Evolutionary conservation across 64 coral and sea anemone genomes (phyloP), one percentile per base, ranked within the genome.

Genomic region (Montipora cactus): DNA sequence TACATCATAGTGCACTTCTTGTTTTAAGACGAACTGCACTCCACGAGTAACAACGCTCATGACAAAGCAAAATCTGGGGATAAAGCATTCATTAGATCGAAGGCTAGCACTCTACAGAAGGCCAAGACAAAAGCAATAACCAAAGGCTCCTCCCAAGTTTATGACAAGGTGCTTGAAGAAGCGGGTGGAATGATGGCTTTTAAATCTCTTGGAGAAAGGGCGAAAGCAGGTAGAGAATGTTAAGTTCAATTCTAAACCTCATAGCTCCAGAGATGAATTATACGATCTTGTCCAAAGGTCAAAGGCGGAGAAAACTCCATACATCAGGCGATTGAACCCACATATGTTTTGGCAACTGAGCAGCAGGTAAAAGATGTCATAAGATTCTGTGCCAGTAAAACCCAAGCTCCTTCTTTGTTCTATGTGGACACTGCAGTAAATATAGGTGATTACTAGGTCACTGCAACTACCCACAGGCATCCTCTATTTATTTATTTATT

Each of bases 361-460:
- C 62, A 80, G 7, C 92, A 83, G 79, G 61, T 89, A 3, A 57
- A 53, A 22, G 92, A 94, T 88, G 44, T 94, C 6, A 58, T 46
- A 28, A 77, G 66, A 77, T 94, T 94, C 87, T 82, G 92, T 57
- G 78, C 75, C 15, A 78, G 61, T 55, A 10, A 48, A 8, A 50
- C 15, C 49, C 81, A 73, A 52, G 46, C 66, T 44, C 75, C 64
- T 47, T 89, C 92, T 6, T 44, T 89, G 78, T 69, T 85, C 22
- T 77, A 67, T 74, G 87, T 94, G 18, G 92, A 94, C 48, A 85
- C 85, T 1, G 89, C 85, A 1, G 81, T 94, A 64, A 94, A 94
- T 75, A 44, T 94, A 49, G 92, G 92, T 21, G 73, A 89, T 20
- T 94, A 81, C 76, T 94, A 88, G 48, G 92, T 94, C 13, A 94